Percentiles rank a stretch among this genome's conserved stretches.
phyloP scores from a whole-genome alignment of 2,113 vertebrate species.

The Cercopithecus mona region DNA sequence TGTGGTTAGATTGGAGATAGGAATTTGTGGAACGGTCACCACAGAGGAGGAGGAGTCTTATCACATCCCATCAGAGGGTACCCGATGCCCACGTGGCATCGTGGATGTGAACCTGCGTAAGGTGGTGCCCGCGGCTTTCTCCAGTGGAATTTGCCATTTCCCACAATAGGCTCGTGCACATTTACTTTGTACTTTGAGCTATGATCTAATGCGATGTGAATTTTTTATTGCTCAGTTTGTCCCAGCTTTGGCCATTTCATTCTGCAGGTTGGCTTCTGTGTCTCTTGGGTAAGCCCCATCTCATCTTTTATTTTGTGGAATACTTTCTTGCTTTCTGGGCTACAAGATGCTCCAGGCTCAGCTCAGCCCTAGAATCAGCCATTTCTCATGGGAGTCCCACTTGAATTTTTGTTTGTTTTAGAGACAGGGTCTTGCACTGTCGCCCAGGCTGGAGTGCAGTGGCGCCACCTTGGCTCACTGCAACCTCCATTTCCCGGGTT shows the following conservation, averaged over 20 bases:
- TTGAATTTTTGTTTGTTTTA: not conserved
- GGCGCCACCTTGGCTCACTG: not conserved
- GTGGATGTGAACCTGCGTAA: not conserved
- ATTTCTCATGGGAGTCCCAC: not conserved
- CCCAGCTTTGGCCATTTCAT: too few species aligned
- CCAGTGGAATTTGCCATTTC: accelerated
- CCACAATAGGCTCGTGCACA: accelerated
- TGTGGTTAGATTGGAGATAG: too few species aligned
- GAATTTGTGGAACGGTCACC: not conserved
- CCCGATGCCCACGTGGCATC: accelerated
- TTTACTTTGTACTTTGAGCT: not conserved
- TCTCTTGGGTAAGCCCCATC: not conserved
- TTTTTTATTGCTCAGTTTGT: not conserved
- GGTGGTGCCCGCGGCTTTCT: not conserved
- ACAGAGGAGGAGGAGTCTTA: not conserved
- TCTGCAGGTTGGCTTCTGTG: not conserved
- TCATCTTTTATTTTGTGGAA: too few species aligned
- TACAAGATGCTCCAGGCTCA: accelerated
- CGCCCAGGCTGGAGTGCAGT: too few species aligned
- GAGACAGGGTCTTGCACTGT: not conserved
- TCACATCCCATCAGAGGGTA: too few species aligned
- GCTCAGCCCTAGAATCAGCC: too few species aligned
- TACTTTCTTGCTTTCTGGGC: not conserved
- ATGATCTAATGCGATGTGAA: not conserved
- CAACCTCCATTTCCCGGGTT: not conserved